These are phyloP conservation scores for Blastomussa wellsi DNA, from an alignment of 92 coral and sea anemone species.

Conservation along the genomic window DNA sequence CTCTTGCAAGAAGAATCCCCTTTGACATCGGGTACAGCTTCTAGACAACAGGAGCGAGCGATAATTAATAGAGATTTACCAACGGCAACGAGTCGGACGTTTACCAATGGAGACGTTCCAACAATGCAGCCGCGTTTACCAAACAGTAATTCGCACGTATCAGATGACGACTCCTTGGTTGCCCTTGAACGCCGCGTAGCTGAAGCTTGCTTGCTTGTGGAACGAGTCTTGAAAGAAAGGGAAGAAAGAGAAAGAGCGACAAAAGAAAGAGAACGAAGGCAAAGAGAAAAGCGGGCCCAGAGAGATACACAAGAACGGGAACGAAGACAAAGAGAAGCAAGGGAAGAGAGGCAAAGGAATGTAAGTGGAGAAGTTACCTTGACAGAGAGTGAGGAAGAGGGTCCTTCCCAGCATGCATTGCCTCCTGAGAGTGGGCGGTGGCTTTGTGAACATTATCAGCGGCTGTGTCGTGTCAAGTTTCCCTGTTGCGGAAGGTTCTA, in stretches of 20 bases:
- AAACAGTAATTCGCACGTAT: not conserved
- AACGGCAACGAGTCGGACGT: not conserved
- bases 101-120: not conserved
- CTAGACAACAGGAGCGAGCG: not conserved
- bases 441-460: conserved; percentile 74
- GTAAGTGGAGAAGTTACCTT: conserved; percentile 1
- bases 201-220: not conserved
- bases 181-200: conserved; percentile 17
- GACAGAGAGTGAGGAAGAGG: not conserved
- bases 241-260: conserved; percentile 3
- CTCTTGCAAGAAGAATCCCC: not conserved
- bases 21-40: not conserved
- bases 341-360: not conserved
- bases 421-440: conserved; percentile 32
- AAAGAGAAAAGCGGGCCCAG: conserved; percentile 6
- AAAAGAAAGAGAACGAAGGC: conserved; percentile 20
- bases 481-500: conserved; percentile 68
- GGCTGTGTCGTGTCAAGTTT: conserved; percentile 66
- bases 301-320: conserved; percentile 10
- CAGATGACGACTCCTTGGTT: conserved; percentile 28
- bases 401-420: not conserved
- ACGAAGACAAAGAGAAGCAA: conserved; percentile 24
- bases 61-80: not conserved
- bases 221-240: conserved; percentile 24
- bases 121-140: not conserved